phyloP scores from a whole-genome alignment of 2,113 vertebrate species.

The Mirza zaza region DNA sequence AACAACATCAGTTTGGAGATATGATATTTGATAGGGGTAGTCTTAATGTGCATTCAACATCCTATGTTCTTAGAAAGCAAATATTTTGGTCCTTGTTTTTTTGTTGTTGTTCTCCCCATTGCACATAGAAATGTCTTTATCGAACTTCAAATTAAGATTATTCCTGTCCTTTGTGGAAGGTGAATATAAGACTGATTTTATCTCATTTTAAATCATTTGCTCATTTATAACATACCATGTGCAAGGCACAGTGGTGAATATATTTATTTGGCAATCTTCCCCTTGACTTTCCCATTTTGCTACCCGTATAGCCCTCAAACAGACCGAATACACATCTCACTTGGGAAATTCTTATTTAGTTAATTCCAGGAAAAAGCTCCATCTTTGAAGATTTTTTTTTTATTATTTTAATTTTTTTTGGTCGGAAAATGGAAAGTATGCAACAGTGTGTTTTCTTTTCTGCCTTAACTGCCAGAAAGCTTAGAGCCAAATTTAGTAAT shows the following conservation, averaged over 20 bases:
- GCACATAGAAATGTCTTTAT: not conserved
- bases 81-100: not conserved
- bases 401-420: conserved; percentile 27
- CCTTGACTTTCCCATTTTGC: not conserved
- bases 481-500: conserved; percentile 41
- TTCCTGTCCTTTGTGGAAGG: not conserved
- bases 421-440: conserved; percentile 58
- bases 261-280: not conserved
- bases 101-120: not conserved
- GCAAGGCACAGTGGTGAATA: not conserved
- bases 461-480: conserved; percentile 30
- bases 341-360: not conserved
- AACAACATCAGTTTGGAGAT: not conserved
- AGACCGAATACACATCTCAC: not conserved
- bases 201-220: not conserved
- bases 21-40: not conserved
- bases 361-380: conserved; percentile 40
- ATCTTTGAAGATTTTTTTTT: conserved; percentile 15
- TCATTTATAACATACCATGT: not conserved
- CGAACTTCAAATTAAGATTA: not conserved
- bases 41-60: not conserved
- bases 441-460: conserved; percentile 54
- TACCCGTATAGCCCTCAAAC: not conserved
- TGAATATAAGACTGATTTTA: not conserved
- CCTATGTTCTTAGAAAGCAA: not conserved